Percentiles rank a stretch among this genome's conserved stretches.
Conservation (phyloP, 2,113 vertebrate genomes). For the Lagopus muta region DNA sequence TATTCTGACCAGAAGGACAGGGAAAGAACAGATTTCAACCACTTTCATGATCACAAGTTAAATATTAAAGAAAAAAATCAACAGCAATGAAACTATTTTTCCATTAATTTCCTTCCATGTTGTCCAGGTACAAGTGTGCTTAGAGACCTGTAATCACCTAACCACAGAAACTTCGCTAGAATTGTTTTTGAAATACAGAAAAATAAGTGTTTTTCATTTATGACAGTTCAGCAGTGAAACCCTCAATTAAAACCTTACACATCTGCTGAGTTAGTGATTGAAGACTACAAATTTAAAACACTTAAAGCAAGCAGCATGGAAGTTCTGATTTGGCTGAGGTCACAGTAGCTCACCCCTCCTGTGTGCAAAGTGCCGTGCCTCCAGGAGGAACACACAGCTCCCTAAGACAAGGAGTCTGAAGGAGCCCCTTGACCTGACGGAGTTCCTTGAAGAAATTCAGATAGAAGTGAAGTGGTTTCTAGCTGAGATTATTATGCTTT, state of each 20-base stretch:
- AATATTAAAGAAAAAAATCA: background rate
- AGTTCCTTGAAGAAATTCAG: background rate
- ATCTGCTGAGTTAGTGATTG: conserved; percentile 2
- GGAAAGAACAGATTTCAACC: background rate
- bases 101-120: background rate
- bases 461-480: conserved; percentile 21
- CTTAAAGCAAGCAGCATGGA: background rate
- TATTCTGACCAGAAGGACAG: conserved; percentile 12
- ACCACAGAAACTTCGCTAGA: background rate
- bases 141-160: background rate
- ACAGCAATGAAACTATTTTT: background rate
- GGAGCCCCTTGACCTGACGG: accelerated
- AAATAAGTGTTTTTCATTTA: background rate
- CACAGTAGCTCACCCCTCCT: background rate
- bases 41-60: background rate
- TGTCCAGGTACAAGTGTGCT: background rate
- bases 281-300: background rate
- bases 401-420: background rate
- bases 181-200: background rate
- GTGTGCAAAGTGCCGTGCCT: accelerated
- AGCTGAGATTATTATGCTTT: conserved; percentile 18
- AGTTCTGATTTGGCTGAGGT: background rate
- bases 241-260: background rate
- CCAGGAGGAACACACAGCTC: background rate
- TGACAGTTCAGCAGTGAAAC: background rate